Percentiles rank a stretch among this genome's conserved stretches.
Conservation (phyloP, 2,113 vertebrate genomes). For the Aplodontia rufa region DNA sequence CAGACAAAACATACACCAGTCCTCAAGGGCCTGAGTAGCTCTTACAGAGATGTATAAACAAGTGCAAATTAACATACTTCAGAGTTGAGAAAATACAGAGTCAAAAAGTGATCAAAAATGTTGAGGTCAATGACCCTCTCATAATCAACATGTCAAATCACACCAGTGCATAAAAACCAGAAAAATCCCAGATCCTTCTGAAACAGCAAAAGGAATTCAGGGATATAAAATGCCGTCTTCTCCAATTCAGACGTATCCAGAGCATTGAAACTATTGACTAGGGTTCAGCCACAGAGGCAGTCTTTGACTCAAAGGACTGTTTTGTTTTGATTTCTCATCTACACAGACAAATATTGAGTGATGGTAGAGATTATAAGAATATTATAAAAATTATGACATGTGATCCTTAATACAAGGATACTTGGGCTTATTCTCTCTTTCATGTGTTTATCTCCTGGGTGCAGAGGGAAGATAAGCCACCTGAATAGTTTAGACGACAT, state of each 20-base stretch:
- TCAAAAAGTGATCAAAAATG: slow-evolving; percentile 74
- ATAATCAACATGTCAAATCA: slow-evolving; percentile 78
- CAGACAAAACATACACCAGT: slow-evolving; percentile 72
- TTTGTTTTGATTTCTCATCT: slow-evolving; percentile 69
- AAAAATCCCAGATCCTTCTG: slow-evolving; percentile 70
- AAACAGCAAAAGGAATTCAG: slow-evolving; percentile 68
- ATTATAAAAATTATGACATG: slow-evolving; percentile 66
- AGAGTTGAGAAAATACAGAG: slow-evolving; percentile 74
- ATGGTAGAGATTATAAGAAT: slow-evolving; percentile 63
- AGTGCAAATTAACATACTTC: slow-evolving; percentile 72
- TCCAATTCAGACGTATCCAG: slow-evolving; percentile 39
- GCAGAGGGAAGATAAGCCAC: slow-evolving; percentile 65
- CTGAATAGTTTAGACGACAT: slow-evolving; percentile 41
- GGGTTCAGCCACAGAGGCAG: slow-evolving; percentile 23
- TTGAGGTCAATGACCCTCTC: slow-evolving; percentile 69
- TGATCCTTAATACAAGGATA: slow-evolving; percentile 56
- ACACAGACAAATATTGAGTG: slow-evolving; percentile 59
- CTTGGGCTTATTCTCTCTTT: slow-evolving; percentile 37
- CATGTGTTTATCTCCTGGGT: slow-evolving; percentile 63
- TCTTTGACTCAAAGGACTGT: slow-evolving; percentile 49
- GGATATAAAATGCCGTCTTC: slow-evolving; percentile 49
- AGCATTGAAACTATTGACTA: slow-evolving; percentile 45
- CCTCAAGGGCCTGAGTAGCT: slow-evolving; percentile 53
- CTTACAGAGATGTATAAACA: slow-evolving; percentile 74
- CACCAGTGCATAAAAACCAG: slow-evolving; percentile 53